A percentile compares a stretch with the other conserved stretches of the same genome.
phyloP scores from a whole-genome alignment of 2,797 vertebrate species.

The Ceryle rudis region DNA sequence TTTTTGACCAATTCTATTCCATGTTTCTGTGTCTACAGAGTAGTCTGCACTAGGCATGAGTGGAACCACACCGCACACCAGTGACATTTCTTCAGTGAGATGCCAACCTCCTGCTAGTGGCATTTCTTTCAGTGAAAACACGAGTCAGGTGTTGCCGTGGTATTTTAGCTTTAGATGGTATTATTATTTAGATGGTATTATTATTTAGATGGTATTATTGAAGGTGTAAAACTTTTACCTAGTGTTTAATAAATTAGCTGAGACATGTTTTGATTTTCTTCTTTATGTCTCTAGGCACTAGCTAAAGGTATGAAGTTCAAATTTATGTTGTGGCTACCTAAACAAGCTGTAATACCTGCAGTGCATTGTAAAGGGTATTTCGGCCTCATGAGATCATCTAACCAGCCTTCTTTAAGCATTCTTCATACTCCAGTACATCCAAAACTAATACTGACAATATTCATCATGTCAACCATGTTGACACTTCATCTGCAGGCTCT shows the following conservation, averaged over 20 bases:
- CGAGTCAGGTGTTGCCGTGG: background rate
- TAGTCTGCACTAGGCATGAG: background rate
- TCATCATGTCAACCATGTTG: constrained; percentile 30
- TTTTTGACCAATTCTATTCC: background rate
- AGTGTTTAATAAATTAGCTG: background rate
- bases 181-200: too few species aligned
- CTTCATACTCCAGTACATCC: constrained; percentile 17
- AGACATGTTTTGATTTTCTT: background rate
- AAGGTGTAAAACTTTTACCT: background rate
- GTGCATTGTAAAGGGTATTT: constrained; percentile 40
- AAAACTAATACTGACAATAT: constrained; percentile 60
- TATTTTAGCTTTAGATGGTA: background rate
- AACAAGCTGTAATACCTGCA: background rate
- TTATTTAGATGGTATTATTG: background rate
- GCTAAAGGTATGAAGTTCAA: background rate
- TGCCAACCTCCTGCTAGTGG: background rate
- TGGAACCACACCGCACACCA: background rate
- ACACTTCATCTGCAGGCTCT: constrained; percentile 51
- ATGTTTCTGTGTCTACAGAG: background rate
- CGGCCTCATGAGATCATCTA: constrained; percentile 3
- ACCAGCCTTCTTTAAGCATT: constrained; percentile 26
- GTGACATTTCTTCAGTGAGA: background rate
- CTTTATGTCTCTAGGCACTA: background rate
- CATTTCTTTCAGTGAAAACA: background rate
- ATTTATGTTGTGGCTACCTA: background rate